These are phyloP conservation scores for Maniola hyperantus DNA, from an alignment of 2,888 invertebrate genomes.

Conservation along the genomic window DNA sequence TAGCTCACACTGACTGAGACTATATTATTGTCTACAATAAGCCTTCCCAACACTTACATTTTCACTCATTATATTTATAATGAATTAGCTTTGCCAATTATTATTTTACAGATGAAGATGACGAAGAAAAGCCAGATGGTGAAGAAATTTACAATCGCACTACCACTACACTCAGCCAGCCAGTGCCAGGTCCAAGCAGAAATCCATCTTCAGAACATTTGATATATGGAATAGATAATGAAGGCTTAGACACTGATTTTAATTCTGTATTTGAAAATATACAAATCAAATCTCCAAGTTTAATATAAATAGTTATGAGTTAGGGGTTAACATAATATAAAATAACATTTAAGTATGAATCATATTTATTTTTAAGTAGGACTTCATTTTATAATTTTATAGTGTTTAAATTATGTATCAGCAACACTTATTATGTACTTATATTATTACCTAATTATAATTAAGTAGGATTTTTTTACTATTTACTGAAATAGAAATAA, in stretches of 20 bases:
- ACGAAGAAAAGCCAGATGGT: constrained; percentile 61
- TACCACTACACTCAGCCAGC: constrained; percentile 62
- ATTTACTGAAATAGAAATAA: no score
- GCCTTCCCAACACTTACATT: neutral
- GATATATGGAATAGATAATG: constrained; percentile 82
- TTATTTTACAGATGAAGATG: constrained; percentile 70
- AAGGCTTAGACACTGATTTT: constrained; percentile 84
- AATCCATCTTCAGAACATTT: constrained; percentile 74
- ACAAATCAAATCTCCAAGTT: constrained; percentile 78
- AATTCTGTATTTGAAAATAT: constrained; percentile 84
- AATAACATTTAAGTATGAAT: neutral
- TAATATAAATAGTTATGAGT: constrained; percentile 49
- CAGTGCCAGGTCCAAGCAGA: constrained; percentile 72
- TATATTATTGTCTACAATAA: neutral
- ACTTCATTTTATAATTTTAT: neutral
- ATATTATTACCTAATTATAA: no score
- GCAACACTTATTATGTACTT: no score
- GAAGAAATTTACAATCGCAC: constrained; percentile 78
- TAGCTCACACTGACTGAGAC: neutral
- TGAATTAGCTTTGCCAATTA: neutral
- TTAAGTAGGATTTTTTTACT: no score
- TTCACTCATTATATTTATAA: neutral
- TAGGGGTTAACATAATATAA: neutral
- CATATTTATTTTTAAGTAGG: neutral
- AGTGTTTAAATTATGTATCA: neutral